Evolutionary conservation across 2,888 invertebrate species (phyloP).

Genomic region (Gastrophysa polygoni): DNA sequence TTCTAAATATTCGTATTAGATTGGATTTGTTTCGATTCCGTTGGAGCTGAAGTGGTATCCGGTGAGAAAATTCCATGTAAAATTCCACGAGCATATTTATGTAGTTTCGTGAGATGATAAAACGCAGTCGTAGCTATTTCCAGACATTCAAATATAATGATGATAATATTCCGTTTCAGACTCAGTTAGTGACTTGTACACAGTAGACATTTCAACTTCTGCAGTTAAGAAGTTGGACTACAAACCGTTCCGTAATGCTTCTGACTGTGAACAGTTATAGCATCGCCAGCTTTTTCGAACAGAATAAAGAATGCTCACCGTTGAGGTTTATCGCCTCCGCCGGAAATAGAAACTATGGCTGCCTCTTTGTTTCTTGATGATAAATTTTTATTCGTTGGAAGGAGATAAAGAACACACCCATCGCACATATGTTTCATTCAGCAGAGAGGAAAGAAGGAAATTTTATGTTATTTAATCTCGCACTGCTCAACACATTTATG

Average conservation of each 20-base stretch:
- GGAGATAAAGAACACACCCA: constrained; percentile 38
- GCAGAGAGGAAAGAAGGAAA: constrained; percentile 22
- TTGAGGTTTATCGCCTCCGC: constrained; percentile 38
- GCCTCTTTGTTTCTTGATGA: constrained; percentile 30
- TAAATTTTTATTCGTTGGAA: constrained; percentile 39
- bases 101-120: no score
- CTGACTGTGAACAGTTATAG: constrained; percentile 26
- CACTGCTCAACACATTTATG: constrained; percentile 36
- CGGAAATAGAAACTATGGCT: constrained; percentile 33
- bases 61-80: no score
- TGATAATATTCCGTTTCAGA: no score
- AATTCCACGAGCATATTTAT: no score
- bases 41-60: no score
- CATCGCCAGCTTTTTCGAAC: constrained; percentile 21
- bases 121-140: no score
- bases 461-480: constrained; percentile 44
- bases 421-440: constrained; percentile 41
- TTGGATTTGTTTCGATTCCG: no score
- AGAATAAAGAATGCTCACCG: constrained; percentile 23
- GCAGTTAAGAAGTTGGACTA: constrained; percentile 35
- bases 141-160: no score
- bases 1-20: no score
- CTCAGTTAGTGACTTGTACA: no score
- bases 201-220: constrained; percentile 20
- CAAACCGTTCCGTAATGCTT: constrained; percentile 37